These are phyloP conservation scores for Holothuria leucospilota DNA, from an alignment of 53 echinoderm and acorn worm species.

Conservation along the genomic window DNA sequence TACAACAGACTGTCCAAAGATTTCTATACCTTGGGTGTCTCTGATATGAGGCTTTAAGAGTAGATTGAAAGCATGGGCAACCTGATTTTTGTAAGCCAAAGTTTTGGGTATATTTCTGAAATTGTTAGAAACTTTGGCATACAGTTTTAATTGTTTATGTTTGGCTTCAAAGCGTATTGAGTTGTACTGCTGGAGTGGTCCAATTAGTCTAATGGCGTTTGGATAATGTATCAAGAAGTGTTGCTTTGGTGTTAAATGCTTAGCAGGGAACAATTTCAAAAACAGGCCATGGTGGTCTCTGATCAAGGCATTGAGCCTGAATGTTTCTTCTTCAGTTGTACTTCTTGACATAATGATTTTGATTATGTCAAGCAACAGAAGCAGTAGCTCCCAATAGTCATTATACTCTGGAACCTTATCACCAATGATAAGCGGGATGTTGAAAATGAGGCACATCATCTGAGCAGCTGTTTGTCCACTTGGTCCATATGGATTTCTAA, in stretches of 20 bases:
- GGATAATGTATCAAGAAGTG: slow-evolving; percentile 46
- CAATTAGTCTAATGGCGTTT: slow-evolving; percentile 22
- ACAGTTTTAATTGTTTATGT: slow-evolving; percentile 46
- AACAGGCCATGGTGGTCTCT: slow-evolving; percentile 50
- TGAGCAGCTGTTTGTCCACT: slow-evolving; percentile 66
- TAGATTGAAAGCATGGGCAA: slow-evolving; percentile 28
- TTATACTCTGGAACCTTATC: slow-evolving; percentile 53
- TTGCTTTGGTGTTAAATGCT: background rate
- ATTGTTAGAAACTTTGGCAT: slow-evolving; percentile 7
- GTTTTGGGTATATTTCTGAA: slow-evolving; percentile 63
- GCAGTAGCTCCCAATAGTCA: slow-evolving; percentile 52
- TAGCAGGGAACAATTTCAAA: slow-evolving; percentile 20
- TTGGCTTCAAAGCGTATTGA: slow-evolving; percentile 50
- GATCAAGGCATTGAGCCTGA: slow-evolving; percentile 50
- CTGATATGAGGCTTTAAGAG: slow-evolving; percentile 40
- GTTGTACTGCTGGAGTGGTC: slow-evolving; percentile 40
- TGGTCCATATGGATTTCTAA: slow-evolving; percentile 55
- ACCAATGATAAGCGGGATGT: slow-evolving; percentile 46
- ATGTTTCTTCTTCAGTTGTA: slow-evolving; percentile 60
- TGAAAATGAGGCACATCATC: slow-evolving; percentile 51
- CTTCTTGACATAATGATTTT: slow-evolving; percentile 50
- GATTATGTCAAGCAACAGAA: slow-evolving; percentile 48
- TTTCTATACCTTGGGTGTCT: slow-evolving; percentile 32
- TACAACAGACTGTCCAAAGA: slow-evolving; percentile 9
- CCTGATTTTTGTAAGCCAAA: slow-evolving; percentile 49